Conservation (phyloP, 2,113 vertebrate species). For the Rhagologus leucostigma region DNA sequence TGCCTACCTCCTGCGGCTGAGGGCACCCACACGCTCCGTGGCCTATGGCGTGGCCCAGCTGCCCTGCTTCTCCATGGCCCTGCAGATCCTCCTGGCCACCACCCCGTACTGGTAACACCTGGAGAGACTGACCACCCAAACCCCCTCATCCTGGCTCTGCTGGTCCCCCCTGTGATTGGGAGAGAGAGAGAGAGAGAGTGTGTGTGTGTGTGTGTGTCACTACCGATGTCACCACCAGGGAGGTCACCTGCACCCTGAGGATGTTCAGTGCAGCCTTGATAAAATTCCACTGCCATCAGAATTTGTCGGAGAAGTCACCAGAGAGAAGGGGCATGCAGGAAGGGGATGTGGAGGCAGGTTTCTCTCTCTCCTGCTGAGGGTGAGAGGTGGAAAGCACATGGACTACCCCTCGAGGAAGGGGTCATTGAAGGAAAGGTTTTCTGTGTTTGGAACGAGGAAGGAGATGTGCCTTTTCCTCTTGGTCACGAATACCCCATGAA, state of each 20-base stretch:
- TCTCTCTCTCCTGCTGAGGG: background rate
- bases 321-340: background rate
- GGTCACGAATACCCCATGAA: fast-evolving
- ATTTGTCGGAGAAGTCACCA: background rate
- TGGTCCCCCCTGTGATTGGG: background rate
- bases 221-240: background rate
- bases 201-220: background rate
- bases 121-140: fast-evolving
- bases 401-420: fast-evolving
- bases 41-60: slow-evolving; percentile 86
- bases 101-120: slow-evolving; percentile 64
- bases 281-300: background rate
- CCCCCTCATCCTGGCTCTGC: background rate
- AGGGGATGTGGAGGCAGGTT: background rate
- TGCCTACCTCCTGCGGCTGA: slow-evolving; percentile 83
- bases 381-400: background rate
- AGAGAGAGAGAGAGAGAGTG: background rate
- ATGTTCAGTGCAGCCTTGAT: background rate
- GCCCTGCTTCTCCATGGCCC: slow-evolving; percentile 89
- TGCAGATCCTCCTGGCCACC: slow-evolving; percentile 83
- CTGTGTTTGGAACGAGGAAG: background rate
- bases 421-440: background rate
- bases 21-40: slow-evolving; percentile 83
- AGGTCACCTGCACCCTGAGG: background rate
- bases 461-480: background rate